phyloP scores from a whole-genome alignment of 2,797 vertebrate species.

The Trachops cirrhosus region DNA sequence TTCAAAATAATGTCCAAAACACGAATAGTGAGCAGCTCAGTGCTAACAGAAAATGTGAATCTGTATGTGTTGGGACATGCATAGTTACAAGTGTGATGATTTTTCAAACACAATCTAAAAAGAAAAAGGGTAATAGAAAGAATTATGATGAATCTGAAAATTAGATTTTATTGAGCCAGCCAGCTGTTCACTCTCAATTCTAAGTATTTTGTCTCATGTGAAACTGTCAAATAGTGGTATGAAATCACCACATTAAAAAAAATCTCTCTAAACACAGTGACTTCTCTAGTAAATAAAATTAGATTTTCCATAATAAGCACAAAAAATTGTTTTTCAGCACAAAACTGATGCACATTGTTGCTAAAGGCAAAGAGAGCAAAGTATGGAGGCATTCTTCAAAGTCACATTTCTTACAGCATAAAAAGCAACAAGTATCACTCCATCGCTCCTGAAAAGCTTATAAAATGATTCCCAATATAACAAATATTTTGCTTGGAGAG shows the following conservation, averaged over 20 bases:
- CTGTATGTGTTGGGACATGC: not conserved
- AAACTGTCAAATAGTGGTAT: constrained; percentile 19
- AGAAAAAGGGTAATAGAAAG: not conserved
- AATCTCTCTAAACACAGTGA: not conserved
- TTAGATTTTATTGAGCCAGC: constrained; percentile 23
- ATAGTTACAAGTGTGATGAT: not conserved
- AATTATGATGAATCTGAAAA: constrained; percentile 26
- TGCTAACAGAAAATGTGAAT: not conserved
- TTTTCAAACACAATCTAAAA: not conserved
- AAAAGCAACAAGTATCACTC: not conserved
- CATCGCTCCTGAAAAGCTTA: not conserved
- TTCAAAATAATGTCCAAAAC: not conserved
- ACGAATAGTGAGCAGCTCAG: not conserved
- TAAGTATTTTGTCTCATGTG: constrained; percentile 28
- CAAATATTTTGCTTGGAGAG: not conserved
- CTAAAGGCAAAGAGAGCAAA: constrained; percentile 30
- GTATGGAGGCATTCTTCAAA: not conserved
- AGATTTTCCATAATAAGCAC: constrained; percentile 43
- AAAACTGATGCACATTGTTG: constrained; percentile 24
- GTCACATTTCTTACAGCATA: not conserved
- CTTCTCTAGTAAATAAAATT: constrained; percentile 43
- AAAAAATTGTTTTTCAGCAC: constrained; percentile 37
- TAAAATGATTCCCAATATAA: not conserved
- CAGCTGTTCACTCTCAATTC: constrained; percentile 8
- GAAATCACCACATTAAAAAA: constrained; percentile 22